Base-by-base conservation (phyloP, 2,113 vertebrate genomes). In the Apus apus region DNA sequence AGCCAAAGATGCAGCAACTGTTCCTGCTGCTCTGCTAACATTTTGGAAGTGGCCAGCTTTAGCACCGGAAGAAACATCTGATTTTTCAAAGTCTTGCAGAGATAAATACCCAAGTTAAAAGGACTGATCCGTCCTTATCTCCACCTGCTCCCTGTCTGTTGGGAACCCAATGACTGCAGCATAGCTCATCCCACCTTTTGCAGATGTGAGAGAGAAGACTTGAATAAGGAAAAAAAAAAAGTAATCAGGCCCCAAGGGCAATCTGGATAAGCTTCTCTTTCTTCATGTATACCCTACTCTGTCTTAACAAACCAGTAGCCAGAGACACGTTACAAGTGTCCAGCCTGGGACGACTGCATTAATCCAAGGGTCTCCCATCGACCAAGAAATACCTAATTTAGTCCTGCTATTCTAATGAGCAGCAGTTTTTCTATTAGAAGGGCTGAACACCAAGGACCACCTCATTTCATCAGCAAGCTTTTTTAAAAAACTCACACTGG, bases 1-100 rank as follows among this genome's bases (percentile, higher is more conserved):
- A 96, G 97, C 94, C 98, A 97, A 97, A 97, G 68, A 92, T 78
- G 68, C 2, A 21, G 94, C 89, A 91, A 96, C 89, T 94, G 92
- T 93, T 38, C 38, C 38, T 96, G 38, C 38, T 65, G 87, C 93
- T 86, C 77, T 83, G 81, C 90, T 88, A 86, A 34, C 6, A 11
- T 94, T 97, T 88, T 92, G 90, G 57, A 94, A 96, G 90, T 36
- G 61, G 91, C 43, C 74, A 43, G 72, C 61, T 94, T 67, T 8
- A 87, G 50, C 74, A 86, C 96, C 78, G 96, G 90, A 96, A 88
- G 58, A 97, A 96, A 90, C 65, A 90, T 82, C 68, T 26, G 12
- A 97, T 93, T 90, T 65, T 85, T 93, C 81, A 76, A 91, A 93
- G 95, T 65, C 60, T 65, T 93, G 67, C 64, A 81, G 70, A 72